phyloP scores from a whole-genome alignment of 2,113 vertebrate species.

The Smithornis capensis region DNA sequence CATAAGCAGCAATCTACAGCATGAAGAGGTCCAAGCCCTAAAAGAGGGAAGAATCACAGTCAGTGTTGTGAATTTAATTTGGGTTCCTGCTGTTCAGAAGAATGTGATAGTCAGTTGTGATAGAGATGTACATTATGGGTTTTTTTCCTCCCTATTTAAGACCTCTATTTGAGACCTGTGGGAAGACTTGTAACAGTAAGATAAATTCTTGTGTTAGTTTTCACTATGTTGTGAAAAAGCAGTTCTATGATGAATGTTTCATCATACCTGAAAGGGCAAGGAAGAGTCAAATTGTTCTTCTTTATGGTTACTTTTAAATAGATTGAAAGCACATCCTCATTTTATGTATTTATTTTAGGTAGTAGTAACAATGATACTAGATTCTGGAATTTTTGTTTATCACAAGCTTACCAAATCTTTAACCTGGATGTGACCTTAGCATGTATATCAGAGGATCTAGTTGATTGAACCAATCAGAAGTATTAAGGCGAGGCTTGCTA shows the following conservation, averaged over 20 bases:
- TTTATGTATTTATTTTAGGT: background rate
- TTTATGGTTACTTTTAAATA: background rate
- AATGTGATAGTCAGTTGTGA: background rate
- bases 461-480: background rate
- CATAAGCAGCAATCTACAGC: background rate
- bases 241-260: background rate
- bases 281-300: background rate
- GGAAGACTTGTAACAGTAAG: background rate
- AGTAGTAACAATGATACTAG: background rate
- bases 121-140: background rate
- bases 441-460: background rate
- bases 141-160: background rate
- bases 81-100: background rate
- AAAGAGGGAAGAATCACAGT: background rate
- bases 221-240: background rate
- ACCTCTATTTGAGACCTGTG: background rate
- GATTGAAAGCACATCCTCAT: background rate
- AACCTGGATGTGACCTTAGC: background rate
- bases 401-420: background rate
- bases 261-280: background rate
- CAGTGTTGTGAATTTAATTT: background rate
- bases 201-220: background rate
- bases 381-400: background rate
- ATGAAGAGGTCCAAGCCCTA: background rate
- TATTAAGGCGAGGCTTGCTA: background rate